Evolutionary conservation across 2,797 vertebrate species (phyloP), one percentile per base, ranked within the genome.

Genomic region (Esox lucius): DNA sequence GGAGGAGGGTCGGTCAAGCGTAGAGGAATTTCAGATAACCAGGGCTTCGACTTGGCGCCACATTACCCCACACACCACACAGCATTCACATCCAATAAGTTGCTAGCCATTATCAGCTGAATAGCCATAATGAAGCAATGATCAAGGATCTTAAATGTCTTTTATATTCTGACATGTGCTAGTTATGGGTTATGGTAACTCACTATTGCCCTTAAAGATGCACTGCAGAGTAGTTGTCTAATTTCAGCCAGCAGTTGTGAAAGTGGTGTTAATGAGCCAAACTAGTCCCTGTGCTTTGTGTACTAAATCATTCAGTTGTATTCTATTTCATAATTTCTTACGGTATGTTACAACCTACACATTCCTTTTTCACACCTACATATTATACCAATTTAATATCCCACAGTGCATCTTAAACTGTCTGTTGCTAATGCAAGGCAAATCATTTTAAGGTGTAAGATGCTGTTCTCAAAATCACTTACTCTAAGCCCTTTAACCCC

Each of bases 1-100:
- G 67, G 67, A 53, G 72, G 53, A 64, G 81, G 22, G 64, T n/a
- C 22, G 75, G 78, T 75, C 83, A 69, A 74, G 74, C 56, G 75
- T 66, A 76, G 61, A 56, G 66, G 35, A 62, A 62, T 46, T 64
- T 73, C 42, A 74, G 77, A 83, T 62, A 69, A 70, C 68, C 65
- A 39, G 72, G 31, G 48, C 35, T 16, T 59, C 51, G 65, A 5
- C 46, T 17, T 1, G 70, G 64, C 39, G 15, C 49, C 28, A n/a
- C 31, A 42, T 64, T 2, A 8, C 39, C 53, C 31, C 13, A 39
- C 4, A 35, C 24, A 46, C 12, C 16, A 5, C 17, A 49, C 48
- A 78, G 70, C 22, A n/a, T 74, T 33, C 64, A 78, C 71, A 77
- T 78, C 71, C 68, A 65, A 68, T 79, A 67, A 59, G 61, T 69